phyloP scores from a whole-genome alignment of 2,888 invertebrate species.

The Andricus curvator region DNA sequence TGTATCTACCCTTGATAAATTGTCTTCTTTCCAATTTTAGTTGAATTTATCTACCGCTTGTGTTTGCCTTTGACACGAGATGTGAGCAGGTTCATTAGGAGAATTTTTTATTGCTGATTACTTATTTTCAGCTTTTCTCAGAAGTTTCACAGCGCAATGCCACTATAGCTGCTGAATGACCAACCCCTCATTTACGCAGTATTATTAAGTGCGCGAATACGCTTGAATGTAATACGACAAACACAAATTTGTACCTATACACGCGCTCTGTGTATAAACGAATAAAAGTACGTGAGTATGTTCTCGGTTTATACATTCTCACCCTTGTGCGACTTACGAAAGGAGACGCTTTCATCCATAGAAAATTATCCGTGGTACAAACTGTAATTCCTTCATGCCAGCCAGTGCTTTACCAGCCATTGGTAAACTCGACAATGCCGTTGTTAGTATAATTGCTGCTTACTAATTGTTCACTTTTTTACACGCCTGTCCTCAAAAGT shows the following conservation, averaged over 20 bases:
- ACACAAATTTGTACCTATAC: conserved; percentile 16
- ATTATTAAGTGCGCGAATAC: conserved; percentile 5
- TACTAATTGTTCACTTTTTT: conserved; percentile 13
- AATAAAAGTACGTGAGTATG: conserved; percentile 13
- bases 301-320: conserved; percentile 22
- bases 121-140: conserved; percentile 18
- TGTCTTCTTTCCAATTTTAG: not conserved
- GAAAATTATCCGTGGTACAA: conserved; percentile 23
- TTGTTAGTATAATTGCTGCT: conserved; percentile 24
- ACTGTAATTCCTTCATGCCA: conserved; percentile 36
- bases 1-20: not conserved
- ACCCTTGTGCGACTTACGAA: not conserved
- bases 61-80: not conserved
- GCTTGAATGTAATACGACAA: conserved; percentile 13
- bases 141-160: not conserved
- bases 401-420: not conserved
- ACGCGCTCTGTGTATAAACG: conserved; percentile 8
- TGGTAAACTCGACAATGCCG: conserved; percentile 20
- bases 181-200: conserved; percentile 25
- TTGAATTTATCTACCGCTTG: not conserved
- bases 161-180: conserved; percentile 28
- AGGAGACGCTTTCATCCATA: conserved; percentile 24
- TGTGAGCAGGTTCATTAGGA: conserved; percentile 1
- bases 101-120: conserved; percentile 29
- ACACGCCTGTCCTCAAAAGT: not conserved